phyloP scores from a whole-genome alignment of 2,113 vertebrate genomes.

The Eidolon helvum region DNA sequence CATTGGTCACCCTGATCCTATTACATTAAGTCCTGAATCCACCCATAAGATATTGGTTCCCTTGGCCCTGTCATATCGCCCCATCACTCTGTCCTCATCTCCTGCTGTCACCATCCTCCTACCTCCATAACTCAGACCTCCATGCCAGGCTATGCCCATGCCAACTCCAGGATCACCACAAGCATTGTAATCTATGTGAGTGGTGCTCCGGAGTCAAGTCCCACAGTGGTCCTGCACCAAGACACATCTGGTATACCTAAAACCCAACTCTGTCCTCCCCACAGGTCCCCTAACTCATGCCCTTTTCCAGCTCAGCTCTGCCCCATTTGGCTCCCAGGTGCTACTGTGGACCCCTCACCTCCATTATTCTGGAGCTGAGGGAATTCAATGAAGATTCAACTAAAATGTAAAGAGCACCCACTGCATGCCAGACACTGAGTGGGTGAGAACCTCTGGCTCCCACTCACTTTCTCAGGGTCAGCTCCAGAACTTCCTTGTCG shows the following conservation, averaged over 20 bases:
- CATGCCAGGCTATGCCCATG: neutral
- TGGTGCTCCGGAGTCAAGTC: neutral
- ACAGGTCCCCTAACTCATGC: too few relatives aligned
- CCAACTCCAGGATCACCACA: neutral
- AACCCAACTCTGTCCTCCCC: neutral
- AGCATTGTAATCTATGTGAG: rapidly evolving
- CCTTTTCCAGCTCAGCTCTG: neutral
- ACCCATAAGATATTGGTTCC: neutral
- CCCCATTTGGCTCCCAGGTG: neutral
- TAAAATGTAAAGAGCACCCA: too few relatives aligned
- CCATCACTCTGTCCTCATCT: rapidly evolving
- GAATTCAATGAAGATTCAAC: neutral
- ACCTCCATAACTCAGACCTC: neutral
- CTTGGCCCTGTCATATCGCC: rapidly evolving
- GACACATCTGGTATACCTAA: neutral
- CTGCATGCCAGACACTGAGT: rapidly evolving
- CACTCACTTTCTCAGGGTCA: slow-evolving; percentile 82
- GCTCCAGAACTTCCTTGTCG: slow-evolving; percentile 79
- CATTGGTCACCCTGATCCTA: neutral
- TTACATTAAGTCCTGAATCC: neutral
- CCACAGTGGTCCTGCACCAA: neutral
- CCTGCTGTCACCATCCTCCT: rapidly evolving
- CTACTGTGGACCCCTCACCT: neutral
- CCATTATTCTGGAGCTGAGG: neutral
- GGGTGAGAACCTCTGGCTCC: rapidly evolving